Base-by-base conservation (phyloP, 2,113 vertebrate genomes). In the Labrus mixtus region DNA sequence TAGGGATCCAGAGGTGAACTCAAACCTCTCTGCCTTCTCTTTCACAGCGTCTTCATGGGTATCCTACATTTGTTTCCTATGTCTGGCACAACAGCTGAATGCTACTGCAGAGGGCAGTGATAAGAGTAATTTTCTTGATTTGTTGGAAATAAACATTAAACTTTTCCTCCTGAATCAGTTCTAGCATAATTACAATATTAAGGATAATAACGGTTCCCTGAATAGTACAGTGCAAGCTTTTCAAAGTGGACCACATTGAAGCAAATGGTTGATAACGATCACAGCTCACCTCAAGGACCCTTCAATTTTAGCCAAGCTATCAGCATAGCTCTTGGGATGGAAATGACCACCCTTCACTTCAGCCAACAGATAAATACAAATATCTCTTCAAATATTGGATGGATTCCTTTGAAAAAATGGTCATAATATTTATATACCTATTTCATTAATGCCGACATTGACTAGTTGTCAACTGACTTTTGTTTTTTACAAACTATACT, bases 21-120 rank as follows among this genome's bases (percentile, higher is more conserved):
- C 60, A 56, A 81, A 85, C 84, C 78, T 75, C 73, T 46, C 73
- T 82, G 58, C 43, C 61, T 70, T 84, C 20, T 78, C 74, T 85
- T 65, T 79, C 37, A 61, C 50, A 48, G 61, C 16, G 19, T 71
- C 51, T 74, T 59, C 53, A 41, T 25, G 68, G 25, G 19, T 55
- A 60, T 78, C 68, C 61, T 70, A 29, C 10, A 1, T 1, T 54
- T 66, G 56, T 82, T 83, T 72, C 67, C 43, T 60, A 8, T 41
- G 68, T 76, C 64, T 83, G 20, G 37, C 76, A 54, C 33, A 25
- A 1, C 5, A 6, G 8, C 74, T 76, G 62, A 58, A 48, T 19
- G 57, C 19, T 57, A 10, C 48, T 48, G 43, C 54, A 77, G 59
- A 63, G 48, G 45, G 7, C 66, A 19, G 10, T 23, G 29, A 76